phyloP scores from a whole-genome alignment of 2,888 invertebrate species.

The Eupithecia dodoneata region DNA sequence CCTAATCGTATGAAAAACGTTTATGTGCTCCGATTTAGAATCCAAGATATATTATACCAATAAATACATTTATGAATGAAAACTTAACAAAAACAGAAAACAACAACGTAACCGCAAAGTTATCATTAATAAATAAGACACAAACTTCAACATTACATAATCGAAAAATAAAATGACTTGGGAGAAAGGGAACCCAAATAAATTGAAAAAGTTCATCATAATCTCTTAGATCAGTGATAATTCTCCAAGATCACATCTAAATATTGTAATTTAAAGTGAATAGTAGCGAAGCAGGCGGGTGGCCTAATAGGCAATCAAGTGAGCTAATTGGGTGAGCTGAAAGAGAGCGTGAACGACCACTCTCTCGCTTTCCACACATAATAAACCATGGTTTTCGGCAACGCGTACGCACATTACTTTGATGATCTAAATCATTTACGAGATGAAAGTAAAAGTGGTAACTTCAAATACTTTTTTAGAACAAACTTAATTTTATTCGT shows the following conservation, averaged over 20 bases:
- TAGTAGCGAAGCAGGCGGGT: conserved; percentile 15
- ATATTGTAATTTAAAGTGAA: conserved; percentile 7
- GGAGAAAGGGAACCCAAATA: neutral
- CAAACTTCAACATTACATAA: too few relatives aligned
- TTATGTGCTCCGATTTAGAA: too few relatives aligned
- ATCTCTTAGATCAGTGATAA: neutral
- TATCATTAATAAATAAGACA: too few relatives aligned
- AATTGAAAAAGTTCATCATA: neutral
- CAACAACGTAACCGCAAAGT: too few relatives aligned
- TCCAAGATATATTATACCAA: too few relatives aligned
- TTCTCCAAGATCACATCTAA: conserved; percentile 10
- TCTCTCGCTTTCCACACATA: conserved; percentile 60
- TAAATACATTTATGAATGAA: too few relatives aligned
- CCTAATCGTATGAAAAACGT: too few relatives aligned
- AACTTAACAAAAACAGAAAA: too few relatives aligned
- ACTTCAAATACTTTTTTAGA: neutral
- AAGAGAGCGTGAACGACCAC: conserved; percentile 68
- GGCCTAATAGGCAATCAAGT: conserved; percentile 60
- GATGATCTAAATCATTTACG: conserved; percentile 18
- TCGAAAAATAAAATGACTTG: neutral
- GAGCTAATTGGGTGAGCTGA: conserved; percentile 59
- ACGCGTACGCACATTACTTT: conserved; percentile 34
- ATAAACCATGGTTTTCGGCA: conserved; percentile 39
- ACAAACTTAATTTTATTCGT: neutral
- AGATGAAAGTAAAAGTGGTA: conserved; percentile 35